These are phyloP conservation scores for Plagodis dolabraria DNA, from an alignment of 2,888 invertebrate genomes.

Conservation along the genomic window DNA sequence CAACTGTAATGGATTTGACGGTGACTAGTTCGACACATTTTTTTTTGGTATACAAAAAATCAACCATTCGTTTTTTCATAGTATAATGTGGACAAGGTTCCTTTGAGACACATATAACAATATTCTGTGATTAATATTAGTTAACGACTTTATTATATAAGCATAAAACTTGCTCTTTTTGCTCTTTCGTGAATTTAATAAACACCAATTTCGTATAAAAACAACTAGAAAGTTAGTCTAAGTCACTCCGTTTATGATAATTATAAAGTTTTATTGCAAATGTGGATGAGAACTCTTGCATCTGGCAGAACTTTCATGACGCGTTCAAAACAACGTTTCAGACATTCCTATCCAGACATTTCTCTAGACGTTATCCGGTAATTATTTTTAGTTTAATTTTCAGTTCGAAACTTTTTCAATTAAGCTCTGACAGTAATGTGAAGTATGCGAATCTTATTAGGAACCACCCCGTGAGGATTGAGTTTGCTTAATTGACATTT, in stretches of 20 bases:
- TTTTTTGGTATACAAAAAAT: too few species aligned
- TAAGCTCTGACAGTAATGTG: constrained; percentile 64
- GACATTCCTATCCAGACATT: constrained; percentile 4
- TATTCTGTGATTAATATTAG: too few species aligned
- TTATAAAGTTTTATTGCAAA: neutral
- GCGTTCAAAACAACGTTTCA: neutral
- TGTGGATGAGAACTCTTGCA: neutral
- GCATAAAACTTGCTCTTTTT: too few species aligned
- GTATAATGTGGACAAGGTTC: too few species aligned
- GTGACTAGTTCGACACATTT: too few species aligned
- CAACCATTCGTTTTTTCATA: too few species aligned
- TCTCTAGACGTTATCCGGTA: constrained; percentile 21
- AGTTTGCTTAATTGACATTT: constrained; percentile 52
- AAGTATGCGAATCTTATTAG: constrained; percentile 63
- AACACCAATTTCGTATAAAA: too few species aligned
- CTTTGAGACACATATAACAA: too few species aligned
- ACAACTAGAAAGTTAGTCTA: too few species aligned
- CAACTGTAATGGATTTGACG: too few species aligned
- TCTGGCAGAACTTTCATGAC: neutral
- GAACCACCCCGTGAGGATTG: constrained; percentile 50
- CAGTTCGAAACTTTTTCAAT: constrained; percentile 58
- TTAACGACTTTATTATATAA: too few species aligned
- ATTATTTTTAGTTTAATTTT: constrained; percentile 36
- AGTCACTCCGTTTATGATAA: neutral
- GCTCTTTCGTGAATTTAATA: too few species aligned